These are phyloP conservation scores for Amblyraja radiata DNA, from an alignment of 2,797 vertebrate genomes.

Conservation along the genomic window DNA sequence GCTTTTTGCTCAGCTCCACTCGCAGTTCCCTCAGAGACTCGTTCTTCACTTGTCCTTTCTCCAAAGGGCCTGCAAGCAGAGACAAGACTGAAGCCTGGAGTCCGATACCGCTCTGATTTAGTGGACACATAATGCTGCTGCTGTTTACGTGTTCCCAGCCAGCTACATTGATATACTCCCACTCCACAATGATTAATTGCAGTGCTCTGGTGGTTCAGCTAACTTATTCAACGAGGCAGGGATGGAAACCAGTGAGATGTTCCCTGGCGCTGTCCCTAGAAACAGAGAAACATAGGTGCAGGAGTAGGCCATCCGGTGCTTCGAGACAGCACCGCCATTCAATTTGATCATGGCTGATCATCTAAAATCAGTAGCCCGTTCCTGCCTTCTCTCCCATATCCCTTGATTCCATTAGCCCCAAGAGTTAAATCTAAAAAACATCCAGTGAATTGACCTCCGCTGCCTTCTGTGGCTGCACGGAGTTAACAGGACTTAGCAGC, in stretches of 20 bases:
- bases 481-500: not conserved
- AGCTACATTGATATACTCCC: not conserved
- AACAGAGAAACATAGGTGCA: too few relatives aligned
- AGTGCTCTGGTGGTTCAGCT: not conserved
- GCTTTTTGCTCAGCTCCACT: slow-evolving; percentile 94
- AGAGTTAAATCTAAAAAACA: too few relatives aligned
- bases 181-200: too few relatives aligned
- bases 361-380: too few relatives aligned
- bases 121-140: not conserved
- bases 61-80: slow-evolving; percentile 74
- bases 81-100: not conserved
- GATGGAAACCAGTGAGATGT: not conserved
- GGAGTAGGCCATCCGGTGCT: too few relatives aligned
- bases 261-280: not conserved
- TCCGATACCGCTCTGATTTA: not conserved
- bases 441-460: too few relatives aligned
- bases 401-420: too few relatives aligned
- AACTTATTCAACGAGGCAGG: not conserved
- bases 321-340: too few relatives aligned
- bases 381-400: too few relatives aligned
- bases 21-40: slow-evolving; percentile 86
- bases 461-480: not conserved
- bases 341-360: too few relatives aligned
- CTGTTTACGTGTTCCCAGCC: not conserved
- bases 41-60: slow-evolving; percentile 96